Conservation (phyloP, 2,888 invertebrate species). For the Pemphredon lugubris region DNA sequence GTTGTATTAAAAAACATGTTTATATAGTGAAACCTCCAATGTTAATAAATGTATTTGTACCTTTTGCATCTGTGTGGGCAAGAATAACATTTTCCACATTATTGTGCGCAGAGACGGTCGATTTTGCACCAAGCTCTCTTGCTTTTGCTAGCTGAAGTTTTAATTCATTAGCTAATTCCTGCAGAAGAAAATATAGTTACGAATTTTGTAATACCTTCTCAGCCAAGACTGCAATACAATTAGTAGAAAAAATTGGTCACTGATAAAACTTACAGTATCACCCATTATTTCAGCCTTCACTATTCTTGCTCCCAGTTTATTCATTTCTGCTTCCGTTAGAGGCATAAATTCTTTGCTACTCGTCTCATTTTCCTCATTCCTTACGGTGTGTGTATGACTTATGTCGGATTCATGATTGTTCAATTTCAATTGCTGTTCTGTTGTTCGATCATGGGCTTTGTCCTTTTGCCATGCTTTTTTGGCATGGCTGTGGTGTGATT, state of each 20-base stretch:
- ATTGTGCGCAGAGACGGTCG: too few relatives aligned
- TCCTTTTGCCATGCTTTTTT: constrained; percentile 71
- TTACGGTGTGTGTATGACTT: not conserved
- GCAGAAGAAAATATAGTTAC: constrained; percentile 10
- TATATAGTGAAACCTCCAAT: not conserved
- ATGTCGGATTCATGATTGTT: constrained; percentile 14
- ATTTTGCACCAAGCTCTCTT: constrained; percentile 81
- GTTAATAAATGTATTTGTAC: constrained; percentile 58
- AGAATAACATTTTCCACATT: constrained; percentile 83
- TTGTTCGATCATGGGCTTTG: constrained; percentile 24
- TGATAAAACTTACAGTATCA: constrained; percentile 83
- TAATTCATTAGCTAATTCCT: constrained; percentile 86
- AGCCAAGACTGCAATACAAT: too few relatives aligned
- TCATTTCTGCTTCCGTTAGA: constrained; percentile 92
- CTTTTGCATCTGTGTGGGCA: constrained; percentile 86
- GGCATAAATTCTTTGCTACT: constrained; percentile 41
- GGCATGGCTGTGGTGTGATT: constrained; percentile 32
- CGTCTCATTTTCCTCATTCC: constrained; percentile 25
- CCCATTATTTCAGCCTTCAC: constrained; percentile 97
- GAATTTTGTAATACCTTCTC: too few relatives aligned
- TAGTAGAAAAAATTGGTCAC: too few relatives aligned
- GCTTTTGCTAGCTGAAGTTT: constrained; percentile 89
- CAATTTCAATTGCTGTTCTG: constrained; percentile 5
- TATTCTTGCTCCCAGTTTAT: constrained; percentile 93
- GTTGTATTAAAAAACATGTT: not conserved